Percentiles rank a stretch among this genome's conserved stretches.
Evolutionary conservation across 2,888 invertebrate genomes (phyloP).

Genomic region (Venusia cambrica): DNA sequence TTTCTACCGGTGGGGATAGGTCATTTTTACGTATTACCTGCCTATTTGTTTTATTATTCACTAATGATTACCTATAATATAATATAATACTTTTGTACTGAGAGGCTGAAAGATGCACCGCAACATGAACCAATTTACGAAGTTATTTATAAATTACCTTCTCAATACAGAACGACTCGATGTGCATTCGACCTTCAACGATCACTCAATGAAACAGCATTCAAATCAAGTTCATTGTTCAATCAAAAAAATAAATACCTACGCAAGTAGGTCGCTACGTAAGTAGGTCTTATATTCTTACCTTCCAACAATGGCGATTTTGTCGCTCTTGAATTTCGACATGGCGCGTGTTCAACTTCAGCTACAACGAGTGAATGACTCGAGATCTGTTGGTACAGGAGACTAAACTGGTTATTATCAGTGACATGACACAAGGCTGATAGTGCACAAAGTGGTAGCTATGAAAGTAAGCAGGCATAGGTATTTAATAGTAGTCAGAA

Average conservation of each 20-base stretch:
- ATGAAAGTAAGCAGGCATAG: too few relatives aligned
- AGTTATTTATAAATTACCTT: too few relatives aligned
- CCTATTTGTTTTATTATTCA: too few relatives aligned
- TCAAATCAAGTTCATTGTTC: slow-evolving; percentile 11
- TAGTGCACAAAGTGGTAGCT: slow-evolving; percentile 14
- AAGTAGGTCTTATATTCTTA: too few relatives aligned
- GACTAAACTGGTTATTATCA: slow-evolving; percentile 41
- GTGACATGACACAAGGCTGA: slow-evolving; percentile 33
- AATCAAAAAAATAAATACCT: slow-evolving; percentile 2
- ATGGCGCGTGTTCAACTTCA: slow-evolving; percentile 41
- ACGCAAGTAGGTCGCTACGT: too few relatives aligned
- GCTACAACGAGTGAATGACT: slow-evolving; percentile 44
- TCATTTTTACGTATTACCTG: too few relatives aligned
- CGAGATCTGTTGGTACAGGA: slow-evolving; percentile 35
- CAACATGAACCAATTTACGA: background rate
- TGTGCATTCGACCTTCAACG: slow-evolving; percentile 8
- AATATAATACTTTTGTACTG: too few relatives aligned
- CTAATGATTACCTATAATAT: too few relatives aligned
- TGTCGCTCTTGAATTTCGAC: slow-evolving; percentile 79
- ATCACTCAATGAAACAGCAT: slow-evolving; percentile 11
- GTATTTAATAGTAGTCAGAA: too few relatives aligned
- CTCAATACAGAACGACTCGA: slow-evolving; percentile 2
- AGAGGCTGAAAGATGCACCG: too few relatives aligned
- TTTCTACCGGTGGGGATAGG: too few relatives aligned
- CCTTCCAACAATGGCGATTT: slow-evolving; percentile 90